These are phyloP conservation scores for Andrena bucephala DNA, from an alignment of 2,888 invertebrate genomes.

Conservation along the genomic window DNA sequence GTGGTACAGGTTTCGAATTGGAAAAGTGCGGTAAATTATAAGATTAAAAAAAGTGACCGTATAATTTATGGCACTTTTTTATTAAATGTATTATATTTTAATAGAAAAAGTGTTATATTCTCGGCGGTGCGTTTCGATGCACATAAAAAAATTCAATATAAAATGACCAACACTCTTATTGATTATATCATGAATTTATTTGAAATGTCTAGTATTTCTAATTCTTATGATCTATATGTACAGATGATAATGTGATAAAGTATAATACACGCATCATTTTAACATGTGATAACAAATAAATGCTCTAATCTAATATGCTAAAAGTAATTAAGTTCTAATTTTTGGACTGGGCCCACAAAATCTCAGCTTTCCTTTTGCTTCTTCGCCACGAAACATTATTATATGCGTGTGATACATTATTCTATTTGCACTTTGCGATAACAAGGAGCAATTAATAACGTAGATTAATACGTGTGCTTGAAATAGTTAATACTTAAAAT, in stretches of 20 bases:
- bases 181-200: constrained; percentile 83
- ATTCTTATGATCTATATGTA: constrained; percentile 82
- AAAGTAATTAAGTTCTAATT: constrained; percentile 77
- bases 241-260: constrained; percentile 83
- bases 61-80: not conserved
- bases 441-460: constrained; percentile 14
- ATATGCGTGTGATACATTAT: constrained; percentile 13
- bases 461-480: constrained; percentile 20
- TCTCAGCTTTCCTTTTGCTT: constrained; percentile 41
- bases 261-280: constrained; percentile 83
- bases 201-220: constrained; percentile 83
- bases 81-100: not conserved
- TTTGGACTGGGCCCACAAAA: constrained; percentile 79
- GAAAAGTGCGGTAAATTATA: too few species aligned
- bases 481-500: constrained; percentile 35
- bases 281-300: constrained; percentile 84
- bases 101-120: not conserved
- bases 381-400: constrained; percentile 22
- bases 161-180: constrained; percentile 55
- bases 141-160: not conserved
- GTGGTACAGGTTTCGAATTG: too few species aligned
- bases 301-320: constrained; percentile 81
- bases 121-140: not conserved
- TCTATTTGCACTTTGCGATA: not conserved
- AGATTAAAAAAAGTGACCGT: not conserved